These are phyloP conservation scores for Neomorphus geoffroyi DNA, from an alignment of 2,797 vertebrate genomes.

Conservation along the genomic window DNA sequence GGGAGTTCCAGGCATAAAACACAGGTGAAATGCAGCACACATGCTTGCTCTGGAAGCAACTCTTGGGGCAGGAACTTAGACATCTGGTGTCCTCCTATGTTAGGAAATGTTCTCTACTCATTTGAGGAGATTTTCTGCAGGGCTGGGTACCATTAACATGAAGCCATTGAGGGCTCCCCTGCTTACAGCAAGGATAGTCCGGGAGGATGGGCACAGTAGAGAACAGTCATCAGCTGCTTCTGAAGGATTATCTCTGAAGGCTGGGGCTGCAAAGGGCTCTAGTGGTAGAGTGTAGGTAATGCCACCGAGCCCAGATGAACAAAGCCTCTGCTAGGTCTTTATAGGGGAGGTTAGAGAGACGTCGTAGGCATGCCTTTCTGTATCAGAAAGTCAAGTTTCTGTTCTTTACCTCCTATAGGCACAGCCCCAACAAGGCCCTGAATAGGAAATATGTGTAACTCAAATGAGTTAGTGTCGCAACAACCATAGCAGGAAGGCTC, in stretches of 20 bases:
- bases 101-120: neutral
- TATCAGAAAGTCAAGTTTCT: neutral
- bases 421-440: neutral
- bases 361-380: neutral
- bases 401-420: neutral
- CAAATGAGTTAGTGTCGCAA: neutral
- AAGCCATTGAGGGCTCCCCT: neutral
- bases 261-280: neutral
- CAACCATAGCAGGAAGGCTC: neutral
- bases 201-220: accelerated
- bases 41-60: accelerated
- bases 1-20: neutral
- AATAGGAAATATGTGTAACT: neutral
- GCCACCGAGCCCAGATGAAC: neutral
- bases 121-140: neutral
- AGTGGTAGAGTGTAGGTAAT: neutral
- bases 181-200: neutral
- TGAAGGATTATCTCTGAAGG: neutral
- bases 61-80: neutral
- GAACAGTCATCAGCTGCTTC: neutral
- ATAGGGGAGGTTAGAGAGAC: neutral
- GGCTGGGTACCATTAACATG: neutral
- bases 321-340: neutral
- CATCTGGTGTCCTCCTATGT: neutral
- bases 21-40: neutral